A percentile compares a stretch with the other conserved stretches of the same genome.
Evolutionary conservation across 1,140 invertebrate species (phyloP).

Genomic region (Musca vetustissima): DNA sequence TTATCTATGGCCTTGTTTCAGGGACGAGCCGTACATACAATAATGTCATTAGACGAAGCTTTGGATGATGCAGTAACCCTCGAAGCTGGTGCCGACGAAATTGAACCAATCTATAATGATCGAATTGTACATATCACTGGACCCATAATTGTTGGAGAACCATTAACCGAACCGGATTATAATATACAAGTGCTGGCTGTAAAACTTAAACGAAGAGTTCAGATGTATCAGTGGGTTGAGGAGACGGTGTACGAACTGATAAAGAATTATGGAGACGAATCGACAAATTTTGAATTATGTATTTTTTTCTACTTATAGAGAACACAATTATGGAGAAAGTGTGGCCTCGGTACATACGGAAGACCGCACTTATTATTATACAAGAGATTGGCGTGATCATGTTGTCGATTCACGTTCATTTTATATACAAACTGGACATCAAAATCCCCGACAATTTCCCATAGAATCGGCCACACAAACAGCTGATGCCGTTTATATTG

Average conservation of each 20-base stretch:
- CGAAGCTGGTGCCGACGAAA: constrained; percentile 58
- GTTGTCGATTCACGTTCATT: constrained; percentile 76
- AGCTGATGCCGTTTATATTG: constrained; percentile 63
- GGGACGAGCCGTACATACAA: constrained; percentile 71
- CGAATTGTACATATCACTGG: constrained; percentile 77
- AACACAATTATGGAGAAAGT: constrained; percentile 52
- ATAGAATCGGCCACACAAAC: constrained; percentile 64
- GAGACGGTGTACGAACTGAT: constrained; percentile 62
- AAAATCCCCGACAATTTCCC: constrained; percentile 73
- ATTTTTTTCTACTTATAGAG: constrained; percentile 36
- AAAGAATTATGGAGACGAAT: background rate
- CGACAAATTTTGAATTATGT: background rate
- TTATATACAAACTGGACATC: constrained; percentile 71
- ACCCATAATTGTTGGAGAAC: constrained; percentile 71
- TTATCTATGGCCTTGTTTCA: constrained; percentile 40
- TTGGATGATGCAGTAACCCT: constrained; percentile 63
- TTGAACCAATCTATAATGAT: constrained; percentile 68
- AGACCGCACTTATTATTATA: constrained; percentile 71
- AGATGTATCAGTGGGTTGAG: constrained; percentile 93
- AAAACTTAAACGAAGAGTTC: constrained; percentile 73
- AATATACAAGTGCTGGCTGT: constrained; percentile 74
- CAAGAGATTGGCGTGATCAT: constrained; percentile 80
- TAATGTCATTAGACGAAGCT: constrained; percentile 71
- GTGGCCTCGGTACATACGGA: constrained; percentile 44
- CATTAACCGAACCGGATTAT: constrained; percentile 78